These are phyloP conservation scores for Spisula subtruncata DNA, from an alignment of 2,888 invertebrate genomes.

Conservation along the genomic window DNA sequence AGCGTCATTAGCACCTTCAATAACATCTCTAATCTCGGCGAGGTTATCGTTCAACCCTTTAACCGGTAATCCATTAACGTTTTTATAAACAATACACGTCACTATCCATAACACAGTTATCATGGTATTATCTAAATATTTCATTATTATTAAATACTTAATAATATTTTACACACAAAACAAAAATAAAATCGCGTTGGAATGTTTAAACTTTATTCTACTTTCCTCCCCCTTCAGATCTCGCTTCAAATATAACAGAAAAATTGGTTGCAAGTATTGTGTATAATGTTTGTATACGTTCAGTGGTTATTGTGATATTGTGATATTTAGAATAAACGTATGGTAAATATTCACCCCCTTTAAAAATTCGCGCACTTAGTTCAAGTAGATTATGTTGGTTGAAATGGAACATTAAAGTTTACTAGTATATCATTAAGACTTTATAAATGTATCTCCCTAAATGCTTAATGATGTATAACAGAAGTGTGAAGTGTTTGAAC, in stretches of 20 bases:
- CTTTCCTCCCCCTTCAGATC: neutral
- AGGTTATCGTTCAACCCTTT: neutral
- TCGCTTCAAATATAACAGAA: neutral
- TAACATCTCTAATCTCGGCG: neutral
- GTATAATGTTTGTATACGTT: neutral
- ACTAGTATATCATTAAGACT: neutral
- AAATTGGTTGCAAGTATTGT: neutral
- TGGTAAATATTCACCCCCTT: neutral
- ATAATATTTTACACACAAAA: neutral
- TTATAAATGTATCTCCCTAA: neutral
- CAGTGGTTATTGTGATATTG: neutral
- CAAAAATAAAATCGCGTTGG: neutral
- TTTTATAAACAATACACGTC: neutral
- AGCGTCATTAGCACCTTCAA: neutral
- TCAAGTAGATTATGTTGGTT: neutral
- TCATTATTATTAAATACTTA: neutral
- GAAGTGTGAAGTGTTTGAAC: neutral
- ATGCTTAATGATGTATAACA: neutral
- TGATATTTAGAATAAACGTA: neutral
- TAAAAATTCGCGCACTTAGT: conserved; percentile 6
- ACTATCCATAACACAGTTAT: neutral
- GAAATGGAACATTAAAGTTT: neutral
- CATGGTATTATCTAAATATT: neutral
- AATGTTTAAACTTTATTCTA: neutral
- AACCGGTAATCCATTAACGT: conserved; percentile 10